phyloP scores from a whole-genome alignment of 2,113 vertebrate species.

The Nesoenas mayeri region DNA sequence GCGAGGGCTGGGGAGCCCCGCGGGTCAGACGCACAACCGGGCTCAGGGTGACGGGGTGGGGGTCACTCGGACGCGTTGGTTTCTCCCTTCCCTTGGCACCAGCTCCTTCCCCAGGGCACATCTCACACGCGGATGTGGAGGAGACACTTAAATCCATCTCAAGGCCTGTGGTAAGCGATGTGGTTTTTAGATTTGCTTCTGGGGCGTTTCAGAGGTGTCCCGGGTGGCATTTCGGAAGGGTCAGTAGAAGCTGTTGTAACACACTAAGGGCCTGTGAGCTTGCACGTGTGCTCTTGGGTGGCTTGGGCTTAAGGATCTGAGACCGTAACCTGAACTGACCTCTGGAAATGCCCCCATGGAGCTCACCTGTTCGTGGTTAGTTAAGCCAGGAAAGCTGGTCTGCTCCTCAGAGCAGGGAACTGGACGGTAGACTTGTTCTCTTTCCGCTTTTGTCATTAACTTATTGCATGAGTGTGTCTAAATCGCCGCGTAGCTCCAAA shows the following conservation, averaged over 20 bases:
- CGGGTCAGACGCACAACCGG: rapidly evolving
- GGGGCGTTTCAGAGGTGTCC: not conserved
- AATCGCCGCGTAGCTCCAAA: not conserved
- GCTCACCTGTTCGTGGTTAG: not conserved
- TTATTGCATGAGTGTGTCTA: not conserved
- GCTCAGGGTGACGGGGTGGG: not conserved
- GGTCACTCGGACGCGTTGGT: rapidly evolving
- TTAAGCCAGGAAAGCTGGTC: not conserved
- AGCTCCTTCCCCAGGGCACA: not conserved
- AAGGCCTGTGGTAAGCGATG: rapidly evolving
- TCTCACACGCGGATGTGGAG: not conserved
- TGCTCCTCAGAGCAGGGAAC: not conserved
- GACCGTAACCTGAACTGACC: not conserved
- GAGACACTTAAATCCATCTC: rapidly evolving
- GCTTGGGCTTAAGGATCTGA: not conserved
- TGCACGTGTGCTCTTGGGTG: rapidly evolving
- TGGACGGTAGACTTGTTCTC: not conserved
- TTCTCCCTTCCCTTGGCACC: not conserved
- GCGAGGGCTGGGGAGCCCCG: not conserved
- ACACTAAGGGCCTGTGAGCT: rapidly evolving
- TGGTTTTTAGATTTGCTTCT: not conserved
- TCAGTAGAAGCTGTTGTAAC: not conserved
- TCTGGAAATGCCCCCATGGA: not conserved
- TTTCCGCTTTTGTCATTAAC: not conserved
- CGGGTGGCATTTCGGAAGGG: not conserved